Evolutionary conservation across 2,888 invertebrate genomes (phyloP), one percentile per base, ranked within the genome.

Genomic region (Sipunculus nudus): DNA sequence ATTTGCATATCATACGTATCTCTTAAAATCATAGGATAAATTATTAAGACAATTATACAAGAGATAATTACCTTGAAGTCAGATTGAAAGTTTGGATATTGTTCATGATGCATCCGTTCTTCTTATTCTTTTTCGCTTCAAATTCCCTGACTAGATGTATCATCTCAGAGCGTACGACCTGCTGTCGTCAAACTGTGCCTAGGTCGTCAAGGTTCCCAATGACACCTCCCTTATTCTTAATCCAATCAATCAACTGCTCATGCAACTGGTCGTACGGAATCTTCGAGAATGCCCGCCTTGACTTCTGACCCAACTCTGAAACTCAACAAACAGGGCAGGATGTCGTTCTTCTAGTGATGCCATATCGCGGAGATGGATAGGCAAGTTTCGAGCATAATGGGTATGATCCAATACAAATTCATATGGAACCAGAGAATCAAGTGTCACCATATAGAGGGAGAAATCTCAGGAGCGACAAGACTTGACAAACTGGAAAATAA

Each of bases 31-130:
- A n/a, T n/a, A n/a, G n/a, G n/a, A n/a, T n/a, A n/a, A n/a, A n/a
- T n/a, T n/a, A n/a, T n/a, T n/a, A n/a, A n/a, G n/a, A n/a, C n/a
- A n/a, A n/a, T n/a, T n/a, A n/a, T n/a, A n/a, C n/a, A n/a, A n/a
- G n/a, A n/a, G n/a, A n/a, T n/a, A 57, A 38, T 59, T 61, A 61
- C 58, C 58, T 60, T 60, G 40, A 35, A 60, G 25, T 52, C 35
- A n/a, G 13, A 4, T 31, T 62, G 60, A 25, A 28, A 61, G 16
- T 62, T 49, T 16, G n/a, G 21, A 41, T 49, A 60, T 31, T 60
- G 60, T 40, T 60, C 60, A 60, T 60, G 60, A 25, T 60, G 60
- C 25, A 21, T 50, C 39, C n/a, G 25, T 31, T 60, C 60, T 25
- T 60, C 60, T 38, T 47, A 61, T 19, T 60, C 60, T 26, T 61